A percentile compares a stretch with the other conserved stretches of the same genome.
These are phyloP conservation scores for Drosophila silvestris DNA, from an alignment of 2,888 invertebrate genomes.

Conservation along the genomic window DNA sequence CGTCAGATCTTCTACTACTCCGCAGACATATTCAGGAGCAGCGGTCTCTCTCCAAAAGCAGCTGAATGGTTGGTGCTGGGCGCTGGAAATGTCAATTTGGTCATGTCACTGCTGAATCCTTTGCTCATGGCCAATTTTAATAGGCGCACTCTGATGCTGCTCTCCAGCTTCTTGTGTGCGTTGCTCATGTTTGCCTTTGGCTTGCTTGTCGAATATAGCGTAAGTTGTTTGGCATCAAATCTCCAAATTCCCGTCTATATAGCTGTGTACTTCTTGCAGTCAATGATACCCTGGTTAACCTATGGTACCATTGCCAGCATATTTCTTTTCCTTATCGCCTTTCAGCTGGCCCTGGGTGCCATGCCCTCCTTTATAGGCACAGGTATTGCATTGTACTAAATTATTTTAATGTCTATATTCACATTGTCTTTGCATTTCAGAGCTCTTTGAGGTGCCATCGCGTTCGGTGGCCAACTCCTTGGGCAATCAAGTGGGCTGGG, in stretches of 20 bases:
- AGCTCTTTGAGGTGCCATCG: constrained; percentile 58
- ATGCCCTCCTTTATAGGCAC: constrained; percentile 63
- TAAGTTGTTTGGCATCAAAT: constrained; percentile 12
- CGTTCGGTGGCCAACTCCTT: constrained; percentile 58
- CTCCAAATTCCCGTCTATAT: not conserved
- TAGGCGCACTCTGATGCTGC: constrained; percentile 58
- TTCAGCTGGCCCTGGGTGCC: constrained; percentile 54
- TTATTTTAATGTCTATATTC: not conserved
- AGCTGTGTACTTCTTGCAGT: constrained; percentile 12
- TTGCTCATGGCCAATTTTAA: constrained; percentile 57
- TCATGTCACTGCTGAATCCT: constrained; percentile 45
- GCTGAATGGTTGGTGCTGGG: constrained; percentile 45
- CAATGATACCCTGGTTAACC: constrained; percentile 39
- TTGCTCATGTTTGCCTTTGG: constrained; percentile 54
- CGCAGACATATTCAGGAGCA: constrained; percentile 45
- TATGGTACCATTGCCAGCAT: constrained; percentile 45
- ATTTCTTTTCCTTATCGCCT: constrained; percentile 49
- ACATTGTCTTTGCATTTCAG: constrained; percentile 53
- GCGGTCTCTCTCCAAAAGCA: constrained; percentile 37
- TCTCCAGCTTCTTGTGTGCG: constrained; percentile 43
- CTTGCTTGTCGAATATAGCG: constrained; percentile 35
- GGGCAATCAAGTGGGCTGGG: constrained; percentile 59
- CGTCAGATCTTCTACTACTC: constrained; percentile 63
- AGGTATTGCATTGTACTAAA: constrained; percentile 19
- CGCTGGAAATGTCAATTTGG: constrained; percentile 48